Base-by-base conservation (phyloP, 2,797 vertebrate species). In the Hyperoplus lanceolatus region DNA sequence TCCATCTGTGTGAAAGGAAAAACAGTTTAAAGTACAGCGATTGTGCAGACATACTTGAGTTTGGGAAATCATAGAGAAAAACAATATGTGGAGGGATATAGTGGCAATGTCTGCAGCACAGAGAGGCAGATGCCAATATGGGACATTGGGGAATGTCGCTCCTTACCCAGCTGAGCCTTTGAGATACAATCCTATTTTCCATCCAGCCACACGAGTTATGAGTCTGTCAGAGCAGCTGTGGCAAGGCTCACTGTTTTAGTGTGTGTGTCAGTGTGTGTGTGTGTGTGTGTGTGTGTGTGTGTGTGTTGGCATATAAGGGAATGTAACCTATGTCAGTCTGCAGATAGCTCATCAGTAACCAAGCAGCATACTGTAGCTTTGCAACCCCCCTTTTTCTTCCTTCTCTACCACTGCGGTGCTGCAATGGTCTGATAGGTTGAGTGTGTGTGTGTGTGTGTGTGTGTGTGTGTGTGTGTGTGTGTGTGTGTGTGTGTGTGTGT, bases 341-440 rank as follows among this genome's bases (percentile, higher is more conserved):
- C 89, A 91, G 84, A 87, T 79, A 78, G 85, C 85, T 91, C 84
- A 89, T 93, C 90, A 85, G 89, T 88, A 91, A 88, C 80, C 92
- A 90, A 79, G 78, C 86, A 85, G 90, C 85, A 79, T 70, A 29
- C 29, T 29, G 29, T 29, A 75, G 70, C 70, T 68, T 79, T 65
- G 50, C 70, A 75, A 39, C 82, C 51, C 48, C 39, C 29, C 29
- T 29, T 61, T 45, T 67, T 29, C 63, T 70, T 56, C 68, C 67
- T 29, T 60, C 73, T 57, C 76, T 83, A 55, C 69, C n/a, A 46
- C 87, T 56, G 66, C 46, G 8, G 48, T 42, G 79, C 42, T 67
- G 68, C 49, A 87, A 70, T 53, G 48, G 76, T 83, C 79, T 80
- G 80, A 87, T 75, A 78, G 78, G 71, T 77, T 69, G 79, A 79